Evolutionary conservation across 2,113 vertebrate genomes (phyloP), one percentile per base, ranked within the genome.

Genomic region (Terrapene triunguis): DNA sequence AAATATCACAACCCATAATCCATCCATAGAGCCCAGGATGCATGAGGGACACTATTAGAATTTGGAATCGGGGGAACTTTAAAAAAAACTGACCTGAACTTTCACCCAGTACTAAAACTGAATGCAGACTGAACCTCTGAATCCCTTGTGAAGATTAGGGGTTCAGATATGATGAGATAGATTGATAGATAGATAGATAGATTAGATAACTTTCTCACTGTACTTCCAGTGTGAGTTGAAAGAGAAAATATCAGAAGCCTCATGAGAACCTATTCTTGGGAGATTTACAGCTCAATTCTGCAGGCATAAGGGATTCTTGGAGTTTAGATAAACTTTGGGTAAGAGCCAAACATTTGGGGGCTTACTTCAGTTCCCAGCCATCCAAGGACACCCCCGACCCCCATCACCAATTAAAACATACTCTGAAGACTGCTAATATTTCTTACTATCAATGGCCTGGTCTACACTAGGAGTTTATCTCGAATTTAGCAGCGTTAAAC

Each of bases 111-210:
- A 27, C 51, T n/a, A 53, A 29, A 1, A 2, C 8, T 4, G 47
- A 10, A 3, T 54, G 88, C 44, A 78, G 11, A 44, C 42, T 10
- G 21, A 25, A 10, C 5, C 38, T 1, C 14, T 42, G 47, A 16
- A 51, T 80, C 1, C 11, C 69, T 38, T 55, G 55, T 17, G n/a
- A 54, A 32, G 4, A 76, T 13, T 62, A 74, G 32, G 29, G 42
- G 32, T 50, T 59, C 79, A 82, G 11, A 32, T 7, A 13, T 22
- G 53, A 80, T 9, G 12, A 32, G 47, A 0, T 47, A 0, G 0
- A 17, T 29, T 0, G 0, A 5, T 55, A 74, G 32, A 51, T 4
- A 24, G 59, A 0, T 47, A 0, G 0, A 17, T n/a, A n/a, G n/a
- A n/a, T n/a, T n/a, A n/a, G 59, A 2, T 78, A 84, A 69, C 17